Evolutionary conservation across 92 coral and sea anemone species (phyloP).

Genomic region (Zoanthus gigantus): DNA sequence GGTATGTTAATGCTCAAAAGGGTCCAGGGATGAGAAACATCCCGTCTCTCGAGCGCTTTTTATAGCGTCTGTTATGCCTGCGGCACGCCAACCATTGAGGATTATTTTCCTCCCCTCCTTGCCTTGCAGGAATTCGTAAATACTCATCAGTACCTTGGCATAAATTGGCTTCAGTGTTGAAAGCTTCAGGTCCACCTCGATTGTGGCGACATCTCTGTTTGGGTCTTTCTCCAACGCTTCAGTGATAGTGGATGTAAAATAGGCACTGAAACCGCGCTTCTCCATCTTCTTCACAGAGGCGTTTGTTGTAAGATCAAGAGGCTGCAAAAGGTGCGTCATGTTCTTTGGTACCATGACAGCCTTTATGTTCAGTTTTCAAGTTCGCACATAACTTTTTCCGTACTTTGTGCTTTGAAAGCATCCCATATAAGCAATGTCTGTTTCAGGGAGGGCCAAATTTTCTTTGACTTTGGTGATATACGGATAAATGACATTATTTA

Average conservation of each 20-base stretch:
- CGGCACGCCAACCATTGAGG: conserved; percentile 60
- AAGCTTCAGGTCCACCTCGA: no score
- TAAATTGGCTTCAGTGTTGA: conserved; percentile 5
- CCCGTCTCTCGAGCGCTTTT: conserved; percentile 55
- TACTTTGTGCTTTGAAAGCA: conserved; percentile 60
- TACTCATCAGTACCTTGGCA: conserved; percentile 49
- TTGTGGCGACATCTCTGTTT: neutral
- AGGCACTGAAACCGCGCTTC: no score
- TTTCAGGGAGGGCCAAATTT: conserved; percentile 69
- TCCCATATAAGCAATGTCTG: conserved; percentile 62
- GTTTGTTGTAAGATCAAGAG: conserved; percentile 47
- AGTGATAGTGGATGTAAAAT: conserved; percentile 33
- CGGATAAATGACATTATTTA: conserved; percentile 61
- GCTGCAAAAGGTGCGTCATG: conserved; percentile 22
- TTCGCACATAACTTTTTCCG: conserved; percentile 32
- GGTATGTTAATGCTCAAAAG: conserved; percentile 42
- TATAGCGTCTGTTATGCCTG: conserved; percentile 61
- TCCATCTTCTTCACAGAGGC: neutral
- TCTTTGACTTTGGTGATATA: conserved; percentile 67
- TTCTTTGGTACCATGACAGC: conserved; percentile 23
- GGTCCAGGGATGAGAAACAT: conserved; percentile 49
- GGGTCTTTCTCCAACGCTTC: conserved; percentile 63
- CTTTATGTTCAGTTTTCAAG: conserved; percentile 48
- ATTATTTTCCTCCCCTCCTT: conserved; percentile 51
- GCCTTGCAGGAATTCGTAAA: conserved; percentile 49